Percentiles rank a stretch among this genome's conserved stretches.
Conservation (phyloP, 2,113 vertebrate genomes). For the Dipodomys ordii region DNA sequence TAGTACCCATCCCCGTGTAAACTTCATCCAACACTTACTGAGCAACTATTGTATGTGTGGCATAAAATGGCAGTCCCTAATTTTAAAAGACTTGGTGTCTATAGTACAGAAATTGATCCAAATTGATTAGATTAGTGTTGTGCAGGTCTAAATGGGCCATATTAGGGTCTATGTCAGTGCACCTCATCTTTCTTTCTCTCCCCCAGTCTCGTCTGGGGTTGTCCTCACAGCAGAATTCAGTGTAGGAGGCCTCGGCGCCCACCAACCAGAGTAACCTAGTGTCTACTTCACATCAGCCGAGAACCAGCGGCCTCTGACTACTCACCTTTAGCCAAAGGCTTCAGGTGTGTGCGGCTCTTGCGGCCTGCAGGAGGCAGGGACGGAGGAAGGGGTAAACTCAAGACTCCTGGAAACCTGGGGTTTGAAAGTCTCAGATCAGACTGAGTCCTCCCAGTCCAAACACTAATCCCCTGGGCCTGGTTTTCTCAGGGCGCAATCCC, state of each 20-base stretch:
- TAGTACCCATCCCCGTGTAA: background rate
- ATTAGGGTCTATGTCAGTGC: background rate
- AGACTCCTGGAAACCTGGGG: background rate
- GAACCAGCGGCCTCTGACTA: background rate
- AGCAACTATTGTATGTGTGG: background rate
- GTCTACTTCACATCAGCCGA: too few relatives aligned
- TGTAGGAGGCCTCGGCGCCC: background rate
- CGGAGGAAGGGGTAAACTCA: background rate
- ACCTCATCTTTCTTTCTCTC: background rate
- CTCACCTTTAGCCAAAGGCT: background rate
- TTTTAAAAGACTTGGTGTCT: background rate
- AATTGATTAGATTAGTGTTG: background rate
- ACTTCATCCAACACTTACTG: background rate
- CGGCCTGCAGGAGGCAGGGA: accelerated
- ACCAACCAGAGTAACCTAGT: background rate
- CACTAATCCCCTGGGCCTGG: background rate
- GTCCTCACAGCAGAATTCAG: background rate
- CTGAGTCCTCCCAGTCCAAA: background rate
- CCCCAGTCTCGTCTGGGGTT: background rate
- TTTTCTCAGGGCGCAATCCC: background rate
- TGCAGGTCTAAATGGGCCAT: background rate
- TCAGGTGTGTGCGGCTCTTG: background rate
- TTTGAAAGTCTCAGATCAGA: background rate
- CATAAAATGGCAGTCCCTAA: background rate
- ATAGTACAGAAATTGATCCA: background rate